A percentile compares a stretch with the other conserved stretches of the same genome.
Evolutionary conservation across 1,140 invertebrate genomes (phyloP).

Genomic region (Meloidogyne hapla): DNA sequence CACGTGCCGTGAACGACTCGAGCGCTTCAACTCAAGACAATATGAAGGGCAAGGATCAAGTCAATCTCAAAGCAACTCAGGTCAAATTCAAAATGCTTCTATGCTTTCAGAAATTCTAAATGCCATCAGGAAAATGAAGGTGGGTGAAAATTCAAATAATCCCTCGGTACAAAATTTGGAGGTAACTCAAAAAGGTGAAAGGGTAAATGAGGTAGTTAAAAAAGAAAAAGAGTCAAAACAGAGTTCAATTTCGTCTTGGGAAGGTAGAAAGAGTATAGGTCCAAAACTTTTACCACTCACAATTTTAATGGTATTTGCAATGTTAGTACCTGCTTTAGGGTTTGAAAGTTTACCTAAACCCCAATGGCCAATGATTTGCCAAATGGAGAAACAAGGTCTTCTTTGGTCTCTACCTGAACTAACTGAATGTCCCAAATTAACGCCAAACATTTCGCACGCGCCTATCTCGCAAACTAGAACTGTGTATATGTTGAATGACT

Average conservation of each 20-base stretch:
- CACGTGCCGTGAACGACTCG: not conserved
- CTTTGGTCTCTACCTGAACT: not conserved
- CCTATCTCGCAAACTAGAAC: not conserved
- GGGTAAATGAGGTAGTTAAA: not conserved
- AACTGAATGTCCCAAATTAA: not conserved
- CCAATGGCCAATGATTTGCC: not conserved
- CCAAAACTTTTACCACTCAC: not conserved
- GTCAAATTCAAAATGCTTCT: not conserved
- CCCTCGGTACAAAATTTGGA: not conserved
- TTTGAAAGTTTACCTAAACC: not conserved
- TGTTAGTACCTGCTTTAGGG: too few relatives aligned
- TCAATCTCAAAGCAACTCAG: not conserved
- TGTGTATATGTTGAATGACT: constrained; percentile 1
- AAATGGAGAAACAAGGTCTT: constrained; percentile 8
- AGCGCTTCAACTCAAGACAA: not conserved
- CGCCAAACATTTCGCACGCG: not conserved
- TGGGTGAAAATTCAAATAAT: not conserved
- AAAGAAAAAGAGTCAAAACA: not conserved
- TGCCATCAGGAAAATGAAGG: not conserved
- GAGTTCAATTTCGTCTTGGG: not conserved
- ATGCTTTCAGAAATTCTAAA: not conserved
- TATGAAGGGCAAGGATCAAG: not conserved
- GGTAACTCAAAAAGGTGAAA: not conserved
- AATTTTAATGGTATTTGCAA: not conserved
- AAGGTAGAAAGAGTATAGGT: not conserved